These are phyloP conservation scores for Drosophila kurseongensis DNA, from an alignment of 1,140 invertebrate species.

Conservation along the genomic window DNA sequence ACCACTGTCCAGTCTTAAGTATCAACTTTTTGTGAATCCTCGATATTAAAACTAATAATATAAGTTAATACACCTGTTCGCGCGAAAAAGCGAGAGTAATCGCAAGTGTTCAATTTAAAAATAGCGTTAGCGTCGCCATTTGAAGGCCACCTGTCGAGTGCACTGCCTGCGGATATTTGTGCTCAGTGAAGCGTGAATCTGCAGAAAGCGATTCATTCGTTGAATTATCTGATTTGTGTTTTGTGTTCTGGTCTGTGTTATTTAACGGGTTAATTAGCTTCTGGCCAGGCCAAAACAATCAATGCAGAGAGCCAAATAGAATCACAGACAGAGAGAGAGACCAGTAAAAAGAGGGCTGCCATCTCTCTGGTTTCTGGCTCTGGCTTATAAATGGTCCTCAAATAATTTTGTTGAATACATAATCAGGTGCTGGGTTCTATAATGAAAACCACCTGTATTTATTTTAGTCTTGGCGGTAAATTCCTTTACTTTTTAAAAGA, in stretches of 20 bases:
- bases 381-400: background rate
- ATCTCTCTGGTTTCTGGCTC: background rate
- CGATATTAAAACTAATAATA: background rate
- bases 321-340: constrained; percentile 1
- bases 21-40: no score
- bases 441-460: background rate
- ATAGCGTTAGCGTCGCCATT: constrained; percentile 38
- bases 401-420: background rate
- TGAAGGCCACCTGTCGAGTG: constrained; percentile 77
- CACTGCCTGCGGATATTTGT: constrained; percentile 46
- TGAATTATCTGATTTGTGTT: constrained; percentile 27
- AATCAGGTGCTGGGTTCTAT: background rate
- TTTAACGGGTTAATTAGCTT: constrained; percentile 53
- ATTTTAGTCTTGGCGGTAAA: background rate
- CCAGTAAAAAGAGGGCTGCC: constrained; percentile 20
- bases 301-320: constrained; percentile 23
- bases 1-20: constrained; percentile 29
- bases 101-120: constrained; percentile 54
- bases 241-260: constrained; percentile 28
- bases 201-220: constrained; percentile 23
- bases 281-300: constrained; percentile 52
- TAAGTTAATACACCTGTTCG: constrained; percentile 7
- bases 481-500: background rate
- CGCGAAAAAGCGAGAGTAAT: constrained; percentile 40
- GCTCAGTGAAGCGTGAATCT: constrained; percentile 58